A percentile compares a stretch with the other conserved stretches of the same genome.
Evolutionary conservation across 2,888 invertebrate species (phyloP).

Genomic region (Philonicus albiceps): DNA sequence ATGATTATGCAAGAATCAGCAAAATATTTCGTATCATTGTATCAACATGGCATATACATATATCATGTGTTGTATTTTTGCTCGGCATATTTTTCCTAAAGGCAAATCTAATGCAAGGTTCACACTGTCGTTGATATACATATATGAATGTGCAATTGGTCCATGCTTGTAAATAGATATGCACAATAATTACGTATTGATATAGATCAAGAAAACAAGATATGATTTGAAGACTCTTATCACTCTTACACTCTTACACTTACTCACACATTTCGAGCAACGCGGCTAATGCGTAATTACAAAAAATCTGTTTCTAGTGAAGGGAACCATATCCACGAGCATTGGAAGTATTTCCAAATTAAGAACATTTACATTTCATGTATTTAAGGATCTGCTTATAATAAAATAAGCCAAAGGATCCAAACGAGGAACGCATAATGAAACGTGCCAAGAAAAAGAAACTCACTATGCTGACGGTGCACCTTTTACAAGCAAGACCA

Average conservation of each 20-base stretch:
- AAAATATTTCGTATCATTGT: background rate
- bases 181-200: background rate
- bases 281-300: background rate
- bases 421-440: background rate
- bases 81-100: background rate
- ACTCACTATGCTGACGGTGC: background rate
- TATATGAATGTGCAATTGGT: background rate
- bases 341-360: background rate
- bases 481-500: background rate
- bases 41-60: background rate
- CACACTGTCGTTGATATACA: background rate
- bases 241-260: too few species aligned
- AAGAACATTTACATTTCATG: background rate
- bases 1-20: conserved; percentile 38
- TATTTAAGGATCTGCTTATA: background rate
- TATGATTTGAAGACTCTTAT: too few species aligned
- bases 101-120: background rate
- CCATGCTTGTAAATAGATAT: background rate
- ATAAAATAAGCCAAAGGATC: background rate
- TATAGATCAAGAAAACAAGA: background rate
- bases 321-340: background rate
- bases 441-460: background rate
- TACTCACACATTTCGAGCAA: background rate
- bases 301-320: background rate
- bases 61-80: background rate